Percentiles rank a stretch among this genome's conserved stretches.
These are phyloP conservation scores for Porphyrio hochstetteri DNA, from an alignment of 2,113 vertebrate species.

Conservation along the genomic window DNA sequence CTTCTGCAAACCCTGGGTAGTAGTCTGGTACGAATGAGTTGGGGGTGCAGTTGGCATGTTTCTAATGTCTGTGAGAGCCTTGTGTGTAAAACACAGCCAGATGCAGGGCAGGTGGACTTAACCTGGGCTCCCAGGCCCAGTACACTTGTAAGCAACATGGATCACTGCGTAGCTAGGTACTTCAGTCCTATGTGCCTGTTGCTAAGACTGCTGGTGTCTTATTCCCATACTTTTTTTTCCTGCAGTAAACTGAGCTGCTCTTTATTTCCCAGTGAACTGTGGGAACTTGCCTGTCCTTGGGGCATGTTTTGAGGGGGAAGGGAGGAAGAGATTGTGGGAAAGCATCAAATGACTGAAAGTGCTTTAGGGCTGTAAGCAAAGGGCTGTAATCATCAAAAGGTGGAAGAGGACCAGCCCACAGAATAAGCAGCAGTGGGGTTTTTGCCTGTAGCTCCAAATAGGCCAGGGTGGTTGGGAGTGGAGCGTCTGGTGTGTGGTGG, in stretches of 20 bases:
- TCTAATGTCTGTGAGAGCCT: neutral
- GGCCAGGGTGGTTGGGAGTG: neutral
- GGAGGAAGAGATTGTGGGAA: slow-evolving; percentile 27
- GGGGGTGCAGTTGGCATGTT: neutral
- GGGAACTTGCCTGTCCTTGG: neutral
- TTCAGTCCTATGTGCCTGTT: neutral
- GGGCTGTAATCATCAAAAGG: slow-evolving; percentile 21
- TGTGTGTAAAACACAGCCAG: neutral
- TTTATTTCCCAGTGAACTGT: neutral
- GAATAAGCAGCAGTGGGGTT: neutral
- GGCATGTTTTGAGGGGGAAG: neutral
- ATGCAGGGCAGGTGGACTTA: neutral
- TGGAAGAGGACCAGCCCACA: neutral
- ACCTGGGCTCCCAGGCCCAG: rapidly evolving
- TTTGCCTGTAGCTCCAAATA: neutral
- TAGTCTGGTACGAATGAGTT: neutral
- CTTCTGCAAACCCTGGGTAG: neutral
- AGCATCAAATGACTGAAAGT: neutral
- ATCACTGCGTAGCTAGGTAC: neutral
- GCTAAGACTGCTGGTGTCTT: neutral
- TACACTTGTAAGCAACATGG: rapidly evolving
- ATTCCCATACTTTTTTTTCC: neutral
- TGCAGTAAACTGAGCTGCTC: neutral
- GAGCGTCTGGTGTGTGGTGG: rapidly evolving
- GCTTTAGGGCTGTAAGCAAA: slow-evolving; percentile 51